Percentiles rank a stretch among this genome's conserved stretches.
These are phyloP conservation scores for Pentalonia nigronervosa DNA, from an alignment of 1,140 invertebrate genomes.

Conservation along the genomic window DNA sequence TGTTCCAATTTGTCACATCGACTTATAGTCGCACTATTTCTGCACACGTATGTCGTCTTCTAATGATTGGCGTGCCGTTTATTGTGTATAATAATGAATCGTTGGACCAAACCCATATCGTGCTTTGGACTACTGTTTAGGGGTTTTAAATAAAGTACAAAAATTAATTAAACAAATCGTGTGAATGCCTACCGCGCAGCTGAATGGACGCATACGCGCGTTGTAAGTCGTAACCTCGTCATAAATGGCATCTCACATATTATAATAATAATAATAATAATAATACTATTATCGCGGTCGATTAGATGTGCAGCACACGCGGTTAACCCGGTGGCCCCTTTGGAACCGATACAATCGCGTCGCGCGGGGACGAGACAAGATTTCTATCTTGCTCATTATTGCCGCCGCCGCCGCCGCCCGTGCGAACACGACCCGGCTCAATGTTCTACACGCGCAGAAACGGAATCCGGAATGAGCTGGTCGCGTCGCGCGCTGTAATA, in stretches of 20 bases:
- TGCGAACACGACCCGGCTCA: conserved; percentile 32
- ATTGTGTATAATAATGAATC: no score
- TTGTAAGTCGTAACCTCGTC: neutral
- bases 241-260: neutral
- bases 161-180: no score
- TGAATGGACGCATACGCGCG: no score
- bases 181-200: no score
- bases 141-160: neutral
- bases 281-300: neutral
- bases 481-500: neutral
- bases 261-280: no score
- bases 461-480: conserved; percentile 46
- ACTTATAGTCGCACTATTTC: no score
- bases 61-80: no score
- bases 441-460: conserved; percentile 14
- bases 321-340: conserved; percentile 49
- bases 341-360: conserved; percentile 54
- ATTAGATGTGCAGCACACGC: conserved; percentile 27
- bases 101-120: no score
- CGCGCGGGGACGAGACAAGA: conserved; percentile 49
- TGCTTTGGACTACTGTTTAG: no score
- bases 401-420: neutral
- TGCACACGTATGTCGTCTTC: no score
- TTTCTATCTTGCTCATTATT: conserved; percentile 50
- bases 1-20: no score